phyloP scores from a whole-genome alignment of 2,113 vertebrate genomes.

The Trachemys scripta region DNA sequence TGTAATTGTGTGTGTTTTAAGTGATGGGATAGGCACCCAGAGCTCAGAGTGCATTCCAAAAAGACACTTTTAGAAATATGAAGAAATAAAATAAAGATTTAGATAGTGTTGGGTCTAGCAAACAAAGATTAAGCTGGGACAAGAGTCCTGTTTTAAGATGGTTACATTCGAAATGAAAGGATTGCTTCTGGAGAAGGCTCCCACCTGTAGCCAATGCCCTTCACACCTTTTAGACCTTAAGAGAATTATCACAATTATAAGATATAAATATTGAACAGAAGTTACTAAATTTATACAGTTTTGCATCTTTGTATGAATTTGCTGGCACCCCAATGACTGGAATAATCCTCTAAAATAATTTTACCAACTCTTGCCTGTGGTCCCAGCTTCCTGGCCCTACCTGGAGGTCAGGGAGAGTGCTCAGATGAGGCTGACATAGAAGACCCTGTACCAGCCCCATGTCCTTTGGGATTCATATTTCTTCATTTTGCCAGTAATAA shows the following conservation, averaged over 20 bases:
- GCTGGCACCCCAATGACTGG: not conserved
- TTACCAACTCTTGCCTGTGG: not conserved
- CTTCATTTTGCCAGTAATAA: not conserved
- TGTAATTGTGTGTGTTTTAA: not conserved
- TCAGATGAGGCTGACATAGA: not conserved
- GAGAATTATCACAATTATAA: not conserved
- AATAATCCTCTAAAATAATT: not conserved
- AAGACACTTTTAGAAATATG: not conserved
- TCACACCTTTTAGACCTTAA: not conserved
- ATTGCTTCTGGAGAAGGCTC: not conserved
- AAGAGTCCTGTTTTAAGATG: not conserved
- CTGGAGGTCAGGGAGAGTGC: not conserved
- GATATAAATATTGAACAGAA: not conserved
- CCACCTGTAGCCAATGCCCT: not conserved
- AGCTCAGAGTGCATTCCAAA: fast-evolving
- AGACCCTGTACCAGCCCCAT: not conserved
- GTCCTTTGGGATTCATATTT: not conserved
- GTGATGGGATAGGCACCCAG: not conserved
- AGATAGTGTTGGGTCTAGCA: not conserved
- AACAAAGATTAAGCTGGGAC: not conserved
- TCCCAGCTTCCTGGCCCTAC: not conserved
- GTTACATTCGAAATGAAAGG: not conserved
- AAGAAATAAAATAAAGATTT: not conserved
- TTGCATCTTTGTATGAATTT: not conserved
- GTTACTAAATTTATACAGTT: not conserved